These are phyloP conservation scores for Drosophila sproati DNA, from an alignment of 1,140 invertebrate genomes.

Conservation along the genomic window DNA sequence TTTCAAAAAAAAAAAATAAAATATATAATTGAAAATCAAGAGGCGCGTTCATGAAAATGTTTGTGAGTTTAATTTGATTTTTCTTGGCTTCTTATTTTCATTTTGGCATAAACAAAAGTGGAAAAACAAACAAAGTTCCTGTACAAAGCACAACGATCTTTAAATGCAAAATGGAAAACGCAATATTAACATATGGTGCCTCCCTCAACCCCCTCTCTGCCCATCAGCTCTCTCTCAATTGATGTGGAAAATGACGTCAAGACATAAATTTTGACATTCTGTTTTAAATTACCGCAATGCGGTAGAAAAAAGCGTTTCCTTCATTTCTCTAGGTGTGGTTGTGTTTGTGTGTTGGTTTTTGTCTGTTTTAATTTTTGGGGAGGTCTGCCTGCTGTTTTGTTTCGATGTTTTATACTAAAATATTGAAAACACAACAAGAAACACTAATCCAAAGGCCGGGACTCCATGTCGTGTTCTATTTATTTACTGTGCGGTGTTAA, in stretches of 20 bases:
- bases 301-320: conserved; percentile 27
- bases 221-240: not conserved
- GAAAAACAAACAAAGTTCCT: conserved; percentile 63
- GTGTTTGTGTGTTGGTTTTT: conserved; percentile 1
- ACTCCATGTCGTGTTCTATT: conserved; percentile 52
- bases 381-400: conserved; percentile 40
- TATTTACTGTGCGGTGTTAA: conserved; percentile 57
- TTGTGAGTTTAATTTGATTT: conserved; percentile 46
- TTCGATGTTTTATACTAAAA: conserved; percentile 23
- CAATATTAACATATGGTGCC: conserved; percentile 76
- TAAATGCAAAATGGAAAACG: conserved; percentile 57
- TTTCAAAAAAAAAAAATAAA: not conserved
- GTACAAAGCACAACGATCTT: conserved; percentile 42
- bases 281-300: conserved; percentile 54
- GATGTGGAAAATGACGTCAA: conserved; percentile 71
- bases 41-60: conserved; percentile 35
- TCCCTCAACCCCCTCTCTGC: not conserved
- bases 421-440: conserved; percentile 65
- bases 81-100: conserved; percentile 8
- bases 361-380: conserved; percentile 19
- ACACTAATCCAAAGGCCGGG: conserved; percentile 57
- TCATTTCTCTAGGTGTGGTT: conserved; percentile 4
- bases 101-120: conserved; percentile 74
- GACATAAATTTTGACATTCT: conserved; percentile 76
- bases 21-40: conserved; percentile 59